These are phyloP conservation scores for Halcyon malimbica DNA, from an alignment of 2,113 vertebrate species.

Conservation along the genomic window DNA sequence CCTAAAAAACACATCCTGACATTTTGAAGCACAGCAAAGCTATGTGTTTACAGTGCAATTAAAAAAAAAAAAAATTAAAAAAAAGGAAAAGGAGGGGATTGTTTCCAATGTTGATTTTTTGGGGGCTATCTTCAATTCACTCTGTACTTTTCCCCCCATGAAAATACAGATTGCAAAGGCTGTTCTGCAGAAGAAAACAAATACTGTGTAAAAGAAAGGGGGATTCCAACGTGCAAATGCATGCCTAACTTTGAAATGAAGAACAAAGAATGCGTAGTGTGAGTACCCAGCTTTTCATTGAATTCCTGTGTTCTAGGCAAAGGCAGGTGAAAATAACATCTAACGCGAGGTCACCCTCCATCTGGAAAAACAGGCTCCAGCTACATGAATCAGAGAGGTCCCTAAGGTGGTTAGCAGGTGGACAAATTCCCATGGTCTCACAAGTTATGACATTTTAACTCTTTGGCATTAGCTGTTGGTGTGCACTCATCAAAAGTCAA, in stretches of 20 bases:
- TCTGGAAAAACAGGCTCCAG: not conserved
- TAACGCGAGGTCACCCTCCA: not conserved
- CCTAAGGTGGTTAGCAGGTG: not conserved
- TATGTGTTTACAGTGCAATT: not conserved
- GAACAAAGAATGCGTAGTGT: not conserved
- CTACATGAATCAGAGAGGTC: not conserved
- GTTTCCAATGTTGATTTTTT: not conserved
- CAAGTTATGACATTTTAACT: not conserved
- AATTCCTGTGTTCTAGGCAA: not conserved
- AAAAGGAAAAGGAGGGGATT: not conserved
- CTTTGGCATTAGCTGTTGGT: not conserved
- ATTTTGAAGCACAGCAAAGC: not conserved
- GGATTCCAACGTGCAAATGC: rapidly evolving
- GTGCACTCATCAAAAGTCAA: not conserved
- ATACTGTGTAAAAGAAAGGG: not conserved
- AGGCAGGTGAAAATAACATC: not conserved
- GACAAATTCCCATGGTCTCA: not conserved
- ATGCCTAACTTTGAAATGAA: rapidly evolving
- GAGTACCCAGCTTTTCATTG: slow-evolving; percentile 25
- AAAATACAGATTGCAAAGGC: not conserved
- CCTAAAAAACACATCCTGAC: not conserved
- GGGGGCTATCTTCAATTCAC: not conserved
- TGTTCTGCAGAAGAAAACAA: not conserved
- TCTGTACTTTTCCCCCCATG: not conserved
- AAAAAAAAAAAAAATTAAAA: not conserved